Percentiles rank a stretch among this genome's conserved stretches.
Evolutionary conservation across 2,113 vertebrate species (phyloP).

Genomic region (Rhombomys opimus): DNA sequence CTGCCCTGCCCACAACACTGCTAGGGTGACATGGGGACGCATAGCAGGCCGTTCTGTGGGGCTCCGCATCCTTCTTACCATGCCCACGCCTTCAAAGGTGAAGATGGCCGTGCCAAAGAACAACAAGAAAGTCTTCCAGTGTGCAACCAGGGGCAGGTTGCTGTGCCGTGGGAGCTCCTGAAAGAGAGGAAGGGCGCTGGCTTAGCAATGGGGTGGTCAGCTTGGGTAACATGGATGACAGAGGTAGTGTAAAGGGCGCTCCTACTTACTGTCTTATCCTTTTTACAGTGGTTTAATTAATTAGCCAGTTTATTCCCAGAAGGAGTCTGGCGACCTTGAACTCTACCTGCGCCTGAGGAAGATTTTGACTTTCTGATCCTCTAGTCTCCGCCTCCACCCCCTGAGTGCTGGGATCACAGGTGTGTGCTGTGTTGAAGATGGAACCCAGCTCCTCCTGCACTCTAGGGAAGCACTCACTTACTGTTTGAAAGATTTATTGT

Average conservation of each 20-base stretch:
- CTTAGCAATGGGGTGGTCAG: not conserved
- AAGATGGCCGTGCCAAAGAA: constrained; percentile 98
- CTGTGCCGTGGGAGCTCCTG: constrained; percentile 91
- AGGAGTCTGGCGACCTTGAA: not conserved
- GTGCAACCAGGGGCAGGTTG: constrained; percentile 89
- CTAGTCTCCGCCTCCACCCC: not conserved
- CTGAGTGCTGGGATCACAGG: not conserved
- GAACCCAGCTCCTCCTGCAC: not conserved
- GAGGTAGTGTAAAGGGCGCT: not conserved
- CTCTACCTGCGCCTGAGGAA: not conserved
- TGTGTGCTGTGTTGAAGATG: too few relatives aligned
- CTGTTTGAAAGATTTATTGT: not conserved
- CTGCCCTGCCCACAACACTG: not conserved
- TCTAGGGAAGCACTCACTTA: too few relatives aligned
- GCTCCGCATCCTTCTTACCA: constrained; percentile 87
- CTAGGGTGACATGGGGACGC: not conserved
- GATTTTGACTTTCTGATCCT: not conserved
- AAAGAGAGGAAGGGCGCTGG: not conserved
- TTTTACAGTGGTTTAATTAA: not conserved
- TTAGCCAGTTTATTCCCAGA: not conserved
- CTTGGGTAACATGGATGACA: rapidly evolving
- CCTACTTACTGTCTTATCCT: not conserved
- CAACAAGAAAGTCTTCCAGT: constrained; percentile 91
- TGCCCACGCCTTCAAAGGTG: constrained; percentile 96
- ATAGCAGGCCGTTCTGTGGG: not conserved